Percentiles rank a stretch among this genome's conserved stretches.
phyloP scores from a whole-genome alignment of 2,113 vertebrate species.

The Recurvirostra avosetta region DNA sequence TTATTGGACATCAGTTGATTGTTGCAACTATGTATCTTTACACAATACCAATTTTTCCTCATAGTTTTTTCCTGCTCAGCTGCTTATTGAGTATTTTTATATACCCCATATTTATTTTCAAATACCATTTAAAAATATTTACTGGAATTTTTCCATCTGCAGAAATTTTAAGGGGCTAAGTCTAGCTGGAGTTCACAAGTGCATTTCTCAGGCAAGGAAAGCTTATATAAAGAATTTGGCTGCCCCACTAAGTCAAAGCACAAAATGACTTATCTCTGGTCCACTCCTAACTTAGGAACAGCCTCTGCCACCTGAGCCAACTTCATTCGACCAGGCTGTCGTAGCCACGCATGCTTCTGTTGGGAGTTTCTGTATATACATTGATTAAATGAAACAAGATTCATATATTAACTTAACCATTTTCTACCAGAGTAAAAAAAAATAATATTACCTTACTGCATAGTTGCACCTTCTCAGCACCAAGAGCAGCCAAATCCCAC shows the following conservation, averaged over 20 bases:
- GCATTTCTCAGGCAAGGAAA: conserved; percentile 37
- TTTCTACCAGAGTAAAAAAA: neutral
- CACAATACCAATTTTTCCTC: conserved; percentile 32
- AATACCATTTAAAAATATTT: conserved; percentile 61
- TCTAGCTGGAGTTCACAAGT: conserved; percentile 48
- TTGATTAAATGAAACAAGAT: neutral
- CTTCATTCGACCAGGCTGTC: neutral
- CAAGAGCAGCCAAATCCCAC: neutral
- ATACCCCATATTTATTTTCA: conserved; percentile 65
- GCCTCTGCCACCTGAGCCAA: neutral
- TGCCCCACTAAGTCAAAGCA: conserved; percentile 3
- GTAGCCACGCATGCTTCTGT: neutral
- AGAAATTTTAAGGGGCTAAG: conserved; percentile 49
- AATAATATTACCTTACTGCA: neutral
- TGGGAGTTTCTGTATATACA: neutral
- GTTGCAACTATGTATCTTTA: conserved; percentile 41
- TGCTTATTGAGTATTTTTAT: conserved; percentile 64
- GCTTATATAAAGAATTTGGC: conserved; percentile 4
- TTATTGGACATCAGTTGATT: conserved; percentile 35
- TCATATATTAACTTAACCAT: neutral
- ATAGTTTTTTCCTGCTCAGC: conserved; percentile 17
- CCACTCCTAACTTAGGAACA: conserved; percentile 22
- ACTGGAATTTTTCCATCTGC: conserved; percentile 33
- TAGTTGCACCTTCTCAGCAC: neutral
- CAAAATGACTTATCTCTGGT: neutral